Conservation (phyloP, 2,888 invertebrate species). For the Melipona bicolor region DNA sequence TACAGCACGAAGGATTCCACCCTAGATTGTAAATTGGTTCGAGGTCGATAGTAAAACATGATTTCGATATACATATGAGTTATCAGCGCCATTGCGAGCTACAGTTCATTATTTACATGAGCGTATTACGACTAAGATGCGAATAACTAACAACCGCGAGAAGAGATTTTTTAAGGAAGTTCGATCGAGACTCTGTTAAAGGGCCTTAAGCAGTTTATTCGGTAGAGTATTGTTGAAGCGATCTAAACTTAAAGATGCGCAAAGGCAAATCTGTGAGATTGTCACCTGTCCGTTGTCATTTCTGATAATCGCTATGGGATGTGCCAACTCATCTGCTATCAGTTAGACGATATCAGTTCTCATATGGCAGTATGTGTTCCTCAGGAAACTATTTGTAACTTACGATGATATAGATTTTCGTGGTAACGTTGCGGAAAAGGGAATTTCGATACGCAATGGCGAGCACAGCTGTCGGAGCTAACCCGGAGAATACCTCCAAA, state of each 20-base stretch:
- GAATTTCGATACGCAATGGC: conserved; percentile 86
- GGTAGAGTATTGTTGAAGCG: conserved; percentile 12
- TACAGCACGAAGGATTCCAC: background rate
- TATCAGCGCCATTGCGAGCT: conserved; percentile 48
- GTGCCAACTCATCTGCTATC: conserved; percentile 63
- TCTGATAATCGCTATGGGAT: conserved; percentile 64
- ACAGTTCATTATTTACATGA: conserved; percentile 56
- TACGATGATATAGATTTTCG: conserved; percentile 46
- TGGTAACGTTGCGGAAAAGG: conserved; percentile 26
- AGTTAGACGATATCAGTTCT: conserved; percentile 32
- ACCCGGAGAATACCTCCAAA: conserved; percentile 89
- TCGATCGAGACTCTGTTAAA: background rate
- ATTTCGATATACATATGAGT: conserved; percentile 27
- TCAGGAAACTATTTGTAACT: conserved; percentile 21
- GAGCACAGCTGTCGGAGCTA: conserved; percentile 88
- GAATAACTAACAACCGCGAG: conserved; percentile 30
- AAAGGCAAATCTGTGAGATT: conserved; percentile 41
- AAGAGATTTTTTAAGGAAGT: conserved; percentile 10
- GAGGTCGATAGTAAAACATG: conserved; percentile 12
- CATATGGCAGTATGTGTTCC: conserved; percentile 22
- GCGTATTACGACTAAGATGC: conserved; percentile 44
- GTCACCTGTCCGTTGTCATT: conserved; percentile 61
- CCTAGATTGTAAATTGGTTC: conserved; percentile 13
- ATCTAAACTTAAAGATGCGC: conserved; percentile 36
- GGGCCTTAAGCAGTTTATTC: conserved; percentile 8